Evolutionary conservation across 2,113 vertebrate genomes (phyloP), one percentile per base, ranked within the genome.

Genomic region (Pituophis catenifer): DNA sequence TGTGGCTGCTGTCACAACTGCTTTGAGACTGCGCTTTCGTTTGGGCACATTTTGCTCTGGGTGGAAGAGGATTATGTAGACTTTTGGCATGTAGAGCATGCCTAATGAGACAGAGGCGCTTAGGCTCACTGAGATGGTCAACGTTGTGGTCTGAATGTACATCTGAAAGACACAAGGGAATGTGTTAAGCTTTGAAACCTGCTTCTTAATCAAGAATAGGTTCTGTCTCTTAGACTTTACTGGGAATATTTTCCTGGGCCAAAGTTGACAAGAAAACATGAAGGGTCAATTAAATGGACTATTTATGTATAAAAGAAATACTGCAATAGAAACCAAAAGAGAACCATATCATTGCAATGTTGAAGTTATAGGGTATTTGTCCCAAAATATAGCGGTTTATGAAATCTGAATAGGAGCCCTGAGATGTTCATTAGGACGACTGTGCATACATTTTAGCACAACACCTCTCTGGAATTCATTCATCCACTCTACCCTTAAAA

Each of bases 61-160:
- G 94, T 99, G 99, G 97, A 99, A 98, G 96, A 99, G 98, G 96
- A 99, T 99, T 97, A 99, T 98, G 96, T 99, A 99, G 96, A 99
- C 99, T 97, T 99, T 99, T 91, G 99, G 99, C 98, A 99, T 98
- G 98, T 99, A 99, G 97, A 99, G 99, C 99, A 99, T 99, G 95
- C 99, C 99, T 97, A 99, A 98, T 89, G 99, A 99, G 96, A 99
- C 99, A 0, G 99, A 99, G 90, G 99, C 99, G 96, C 99, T 99
- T 97, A 99, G 98, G 97, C 99, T 99, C 95, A 99, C 98, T 0
- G 99, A 99, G 96, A 99, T 99, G 93, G 99, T 99, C 97, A 99
- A 98, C 50, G 99, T 99, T 87, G 98, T 99, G 81, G 99, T 99
- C 98, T 99, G 99, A 98, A 99, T 99, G 95, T 99, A 99, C 98